Base-by-base conservation (phyloP, 2,797 vertebrate species). In the Cichlasoma orientale region DNA sequence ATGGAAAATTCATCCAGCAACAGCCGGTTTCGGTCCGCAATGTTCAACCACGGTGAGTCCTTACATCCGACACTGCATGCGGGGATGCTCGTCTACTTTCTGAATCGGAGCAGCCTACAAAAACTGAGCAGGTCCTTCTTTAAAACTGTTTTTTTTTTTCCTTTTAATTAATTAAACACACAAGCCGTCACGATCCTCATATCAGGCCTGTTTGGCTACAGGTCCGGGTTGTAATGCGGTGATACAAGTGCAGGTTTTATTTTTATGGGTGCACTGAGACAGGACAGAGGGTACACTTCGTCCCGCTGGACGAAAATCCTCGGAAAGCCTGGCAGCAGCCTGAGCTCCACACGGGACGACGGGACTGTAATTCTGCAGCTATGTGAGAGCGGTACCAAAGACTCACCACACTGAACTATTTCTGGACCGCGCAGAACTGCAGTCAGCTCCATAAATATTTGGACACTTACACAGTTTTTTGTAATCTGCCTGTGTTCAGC, bases 1-100 rank as follows among this genome's bases (percentile, higher is more conserved):
- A 96, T 96, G 96, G 96, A 96, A 29, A 91, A 94, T 89, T 92
- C 86, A 69, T 92, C 90, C 74, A 78, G 89, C 77, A 95, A 90
- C 92, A 90, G 90, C 90, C 94, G 95, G 84, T 92, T 95, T 81
- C 93, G 95, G 73, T 92, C 93, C 59, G 72, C 81, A 47, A 74
- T 95, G 89, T 95, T 95, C 83, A 93, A 93, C 90, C 94, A 95
- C 89, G 96, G 96, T 96, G 91, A 96, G 96, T 94, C 2, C 55
- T 41, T 29, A n/a, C 52, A 11, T n/a, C n/a, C 57, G 59, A 27
- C 68, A 3, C 52, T 21, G 73, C 47, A 4, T 38, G 70, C 10
- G 18, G 63, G 78, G 77, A 73, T 75, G 68, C 78, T 78, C 11
- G 21, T n/a, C 2, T 13, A 5, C 2, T 56, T 33, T 56, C 21